Evolutionary conservation across 2,888 invertebrate genomes (phyloP), one percentile per base, ranked within the genome.

Genomic region (Clistopyga incitator): DNA sequence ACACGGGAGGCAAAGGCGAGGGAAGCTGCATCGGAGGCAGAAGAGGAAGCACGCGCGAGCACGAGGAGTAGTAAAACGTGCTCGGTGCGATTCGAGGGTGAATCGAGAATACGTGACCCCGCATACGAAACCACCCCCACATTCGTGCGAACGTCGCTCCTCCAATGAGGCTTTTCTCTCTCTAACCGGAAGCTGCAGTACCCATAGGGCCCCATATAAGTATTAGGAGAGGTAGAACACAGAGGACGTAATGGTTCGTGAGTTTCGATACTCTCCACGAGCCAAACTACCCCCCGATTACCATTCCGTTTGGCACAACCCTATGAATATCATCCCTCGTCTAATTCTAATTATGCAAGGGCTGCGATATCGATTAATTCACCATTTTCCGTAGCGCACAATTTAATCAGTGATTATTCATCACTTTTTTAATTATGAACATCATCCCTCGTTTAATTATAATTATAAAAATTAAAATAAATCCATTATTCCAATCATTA

Each of bases 81-180:
- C 85, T 86, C 84, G 67, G 74, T 67, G 61, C 84, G 78, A 81
- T 81, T 82, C 78, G 87, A 88, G 91, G 91, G 90, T 90, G 91
- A 92, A 92, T 91, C 90, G 91, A 89, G 86, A 87, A 82, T 91
- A 92, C 92, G 92, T 92, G 92, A 87, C 87, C 86, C 77, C 82
- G 92, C 92, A 92, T 92, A 91, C 89, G 89, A 92, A 92, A 81
- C 74, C 83, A 52, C 72, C 68, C 52, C 77, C 71, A 75, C 61
- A 18, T 67, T 59, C 38, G 38, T 75, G 67, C 29, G 45, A 81
- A 65, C 78, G 8, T 11, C 34, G 81, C 23, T 67, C 74, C 74
- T 61, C 25, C 74, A 15, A 59, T 61, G 59, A 68, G 68, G 68
- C 11, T 64, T n/a, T n/a, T 50, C 64, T 42, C 64, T 18, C 75